Evolutionary conservation across 1,140 invertebrate species (phyloP).

Genomic region (Argopecten irradians): DNA sequence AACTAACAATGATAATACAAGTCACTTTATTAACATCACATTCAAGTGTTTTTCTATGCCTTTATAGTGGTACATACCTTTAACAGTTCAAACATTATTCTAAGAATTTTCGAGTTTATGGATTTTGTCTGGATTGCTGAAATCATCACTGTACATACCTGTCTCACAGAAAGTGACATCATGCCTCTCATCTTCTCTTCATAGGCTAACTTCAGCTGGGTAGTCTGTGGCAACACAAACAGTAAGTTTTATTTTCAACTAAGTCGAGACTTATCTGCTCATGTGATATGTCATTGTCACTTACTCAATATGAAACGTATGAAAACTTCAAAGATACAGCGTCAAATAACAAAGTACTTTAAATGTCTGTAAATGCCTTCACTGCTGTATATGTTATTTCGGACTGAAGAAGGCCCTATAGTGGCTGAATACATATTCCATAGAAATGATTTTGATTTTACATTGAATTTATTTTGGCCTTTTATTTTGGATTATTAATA

Average conservation of each 20-base stretch:
- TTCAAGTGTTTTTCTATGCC: no score
- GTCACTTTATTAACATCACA: no score
- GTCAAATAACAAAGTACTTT: background rate
- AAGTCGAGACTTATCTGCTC: background rate
- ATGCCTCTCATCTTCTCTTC: conserved; percentile 74
- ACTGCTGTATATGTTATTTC: no score
- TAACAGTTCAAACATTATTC: background rate
- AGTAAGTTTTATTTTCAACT: background rate
- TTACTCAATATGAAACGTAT: background rate
- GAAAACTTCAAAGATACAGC: background rate
- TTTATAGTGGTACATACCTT: background rate
- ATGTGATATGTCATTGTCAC: background rate
- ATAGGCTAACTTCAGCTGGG: conserved; percentile 68
- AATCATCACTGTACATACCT: conserved; percentile 57
- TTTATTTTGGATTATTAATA: no score
- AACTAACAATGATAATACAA: no score
- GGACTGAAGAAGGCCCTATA: no score
- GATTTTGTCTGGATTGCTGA: background rate
- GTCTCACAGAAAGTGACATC: conserved; percentile 70
- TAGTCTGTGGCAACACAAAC: conserved; percentile 58
- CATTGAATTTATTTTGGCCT: no score
- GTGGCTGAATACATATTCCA: no score
- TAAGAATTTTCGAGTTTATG: background rate
- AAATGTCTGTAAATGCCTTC: background rate
- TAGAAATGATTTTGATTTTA: no score